These are phyloP conservation scores for Amiota mariae DNA, from an alignment of 2,888 invertebrate species.

Conservation along the genomic window DNA sequence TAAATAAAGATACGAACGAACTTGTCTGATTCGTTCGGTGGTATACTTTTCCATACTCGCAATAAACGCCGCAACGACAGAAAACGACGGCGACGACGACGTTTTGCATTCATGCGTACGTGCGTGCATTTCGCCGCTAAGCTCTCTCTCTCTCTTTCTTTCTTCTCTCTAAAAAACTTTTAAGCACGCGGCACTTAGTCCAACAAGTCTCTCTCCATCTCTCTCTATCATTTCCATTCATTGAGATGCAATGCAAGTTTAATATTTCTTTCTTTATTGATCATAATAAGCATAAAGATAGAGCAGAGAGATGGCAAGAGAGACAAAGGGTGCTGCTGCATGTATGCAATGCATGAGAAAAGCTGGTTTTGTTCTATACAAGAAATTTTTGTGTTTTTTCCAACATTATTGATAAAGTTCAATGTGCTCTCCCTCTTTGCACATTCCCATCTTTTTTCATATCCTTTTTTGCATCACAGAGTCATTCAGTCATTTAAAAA, in stretches of 20 bases:
- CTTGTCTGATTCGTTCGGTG: too few relatives aligned
- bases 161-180: neutral
- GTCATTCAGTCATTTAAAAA: neutral
- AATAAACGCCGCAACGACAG: too few relatives aligned
- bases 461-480: constrained; percentile 1
- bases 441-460: neutral
- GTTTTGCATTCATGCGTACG: too few relatives aligned
- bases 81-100: too few relatives aligned
- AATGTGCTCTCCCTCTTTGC: constrained; percentile 14
- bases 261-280: neutral
- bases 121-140: too few relatives aligned
- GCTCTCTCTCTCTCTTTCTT: too few relatives aligned
- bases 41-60: too few relatives aligned
- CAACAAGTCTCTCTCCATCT: neutral
- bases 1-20: too few relatives aligned
- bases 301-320: neutral
- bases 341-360: neutral
- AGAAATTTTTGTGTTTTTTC: neutral
- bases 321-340: neutral
- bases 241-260: neutral
- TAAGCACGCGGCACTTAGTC: neutral
- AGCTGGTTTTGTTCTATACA: constrained; percentile 12
- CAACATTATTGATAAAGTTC: constrained; percentile 16
- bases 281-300: neutral
- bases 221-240: neutral